Evolutionary conservation across 2,888 invertebrate genomes (phyloP), one percentile per base, ranked within the genome.

Genomic region (Cactoblastis cactorum): DNA sequence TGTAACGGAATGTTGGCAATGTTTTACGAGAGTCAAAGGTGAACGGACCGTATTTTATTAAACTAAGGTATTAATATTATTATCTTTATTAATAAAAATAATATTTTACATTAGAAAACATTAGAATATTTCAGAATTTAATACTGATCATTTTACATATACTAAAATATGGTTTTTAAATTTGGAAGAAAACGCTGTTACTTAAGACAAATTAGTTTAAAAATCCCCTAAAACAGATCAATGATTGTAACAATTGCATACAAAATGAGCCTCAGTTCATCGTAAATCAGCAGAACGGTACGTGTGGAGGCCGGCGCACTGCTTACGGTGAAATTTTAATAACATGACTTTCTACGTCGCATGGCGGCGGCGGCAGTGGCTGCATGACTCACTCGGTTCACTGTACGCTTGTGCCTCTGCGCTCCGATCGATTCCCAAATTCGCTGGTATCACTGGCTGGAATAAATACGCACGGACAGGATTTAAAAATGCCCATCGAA

Each of bases 281-380:
- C 65, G 59, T 72, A 75, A 71, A 74, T 78, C 67, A 67, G 65
- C 69, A 70, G 68, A 74, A 74, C 74, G 71, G 75, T 67, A 72
- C 68, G 67, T 57, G 71, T 61, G 56, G 67, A 69, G 67, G 69
- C 72, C 71, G 61, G 59, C 68, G 68, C 70, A 77, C 71, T 71
- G 74, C 77, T 84, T 82, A 82, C 85, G 84, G 85, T 84, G 83
- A 84, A 85, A 84, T 83, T 84, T 84, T 84, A 83, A 84, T 83
- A 84, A 82, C 69, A 77, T 75, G 80, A 85, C 86, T 85, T 85
- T 85, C 85, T 83, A 84, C 77, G 64, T 43, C 43, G 43, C 43
- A 43, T 56, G 41, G 32, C 49, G 61, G 28, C 28, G 43, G 15
- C 58, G 58, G 57, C 54, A 53, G 37, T 50, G 50, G 49, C 24